Conservation (phyloP, 2,113 vertebrate species). For the Azemiops feae region DNA sequence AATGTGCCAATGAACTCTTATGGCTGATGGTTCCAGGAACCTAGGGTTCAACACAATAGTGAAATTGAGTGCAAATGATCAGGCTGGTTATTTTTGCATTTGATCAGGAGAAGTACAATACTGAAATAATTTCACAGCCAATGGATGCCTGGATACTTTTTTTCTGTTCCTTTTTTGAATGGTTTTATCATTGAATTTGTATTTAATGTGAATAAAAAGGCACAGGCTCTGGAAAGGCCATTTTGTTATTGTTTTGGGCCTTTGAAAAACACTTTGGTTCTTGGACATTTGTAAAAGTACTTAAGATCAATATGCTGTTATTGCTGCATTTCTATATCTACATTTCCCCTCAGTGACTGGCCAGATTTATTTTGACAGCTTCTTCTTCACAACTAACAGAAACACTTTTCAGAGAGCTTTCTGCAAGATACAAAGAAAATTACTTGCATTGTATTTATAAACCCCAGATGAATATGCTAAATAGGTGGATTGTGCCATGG, state of each 20-base stretch:
- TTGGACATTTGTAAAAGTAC: conserved; percentile 22
- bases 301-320: conserved; percentile 41
- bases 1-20: neutral
- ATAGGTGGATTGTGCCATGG: conserved; percentile 44
- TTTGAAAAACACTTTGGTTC: neutral
- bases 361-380: conserved; percentile 61
- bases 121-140: neutral
- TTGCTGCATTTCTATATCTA: conserved; percentile 32
- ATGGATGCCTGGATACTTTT: neutral
- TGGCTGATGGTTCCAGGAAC: neutral
- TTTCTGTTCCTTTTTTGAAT: conserved; percentile 11
- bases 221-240: neutral
- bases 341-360: conserved; percentile 30
- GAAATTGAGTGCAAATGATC: neutral
- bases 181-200: neutral
- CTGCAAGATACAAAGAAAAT: conserved; percentile 55
- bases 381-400: conserved; percentile 57
- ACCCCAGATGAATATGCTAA: conserved; percentile 54
- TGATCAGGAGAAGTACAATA: neutral
- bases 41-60: neutral
- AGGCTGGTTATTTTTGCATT: neutral
- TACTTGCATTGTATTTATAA: conserved; percentile 51
- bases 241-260: conserved; percentile 7
- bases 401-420: conserved; percentile 51
- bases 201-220: neutral